Base-by-base conservation (phyloP, 2,888 invertebrate species). In the Dasysyrphus tricinctus region DNA sequence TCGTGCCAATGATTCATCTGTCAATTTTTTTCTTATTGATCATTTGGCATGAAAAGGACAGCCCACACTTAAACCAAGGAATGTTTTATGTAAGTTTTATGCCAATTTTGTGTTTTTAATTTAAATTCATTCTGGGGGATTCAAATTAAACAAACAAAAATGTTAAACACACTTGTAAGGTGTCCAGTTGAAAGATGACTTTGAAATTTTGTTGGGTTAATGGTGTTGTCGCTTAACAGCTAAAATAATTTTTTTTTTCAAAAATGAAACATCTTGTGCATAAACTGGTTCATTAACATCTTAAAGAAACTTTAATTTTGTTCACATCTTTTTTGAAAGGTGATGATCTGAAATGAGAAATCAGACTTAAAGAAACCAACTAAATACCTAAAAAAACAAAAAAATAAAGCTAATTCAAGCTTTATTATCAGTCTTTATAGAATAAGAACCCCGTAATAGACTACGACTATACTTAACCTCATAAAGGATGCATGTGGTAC, bases 1-100 rank as follows among this genome's bases (percentile, higher is more conserved):
- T 37, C 42, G 74, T 67, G 42, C n/a, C 63, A 75, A 74, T 80
- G 80, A 85, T 85, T 80, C 85, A 85, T 85, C 80, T n/a, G 80
- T 69, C 65, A 72, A 70, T 57, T 81, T 67, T n/a, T n/a, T n/a
- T n/a, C 56, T 73, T 76, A 73, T 73, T 70, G 80, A 70, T 70
- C 37, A 61, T 37, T 74, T 59, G 61, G 61, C 42, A 29, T 24
- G 49, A 47, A 24, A 63, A 49, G 51, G 34, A 32, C 73, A 24
- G 67, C 69, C 74, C 77, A 80, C 80, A 67, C 79, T 69, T 14
- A 24, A 12, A 7, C 0, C 11, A 4, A n/a, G 44, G 24, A 72
- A 69, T 57, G 29, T 34, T 54, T 51, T 47, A 67, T 77, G 74
- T 16, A 39, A 37, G 34, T 59, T 72, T 74, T 84, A 57, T 70